Conservation (phyloP, 1,140 invertebrate genomes). For the Acyrthosiphon pisum region DNA sequence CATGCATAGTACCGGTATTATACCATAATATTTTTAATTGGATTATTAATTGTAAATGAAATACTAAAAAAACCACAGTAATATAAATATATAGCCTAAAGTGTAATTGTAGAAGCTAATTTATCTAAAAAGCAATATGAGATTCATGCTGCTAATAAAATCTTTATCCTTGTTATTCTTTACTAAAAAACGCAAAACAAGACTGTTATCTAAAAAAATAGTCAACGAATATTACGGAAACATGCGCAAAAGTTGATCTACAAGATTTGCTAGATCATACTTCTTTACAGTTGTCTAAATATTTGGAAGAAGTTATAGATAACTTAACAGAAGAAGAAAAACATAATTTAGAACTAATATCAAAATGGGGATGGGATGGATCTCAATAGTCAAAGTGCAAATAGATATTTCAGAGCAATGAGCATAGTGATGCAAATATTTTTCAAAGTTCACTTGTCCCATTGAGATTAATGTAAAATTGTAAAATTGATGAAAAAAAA, state of each 20-base stretch:
- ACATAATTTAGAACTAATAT: not conserved
- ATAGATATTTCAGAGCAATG: not conserved
- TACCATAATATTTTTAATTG: no score
- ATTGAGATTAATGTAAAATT: conserved; percentile 3
- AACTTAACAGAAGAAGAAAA: not conserved
- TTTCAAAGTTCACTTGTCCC: conserved; percentile 6
- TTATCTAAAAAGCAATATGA: not conserved
- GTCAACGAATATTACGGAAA: not conserved
- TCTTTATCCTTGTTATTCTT: not conserved
- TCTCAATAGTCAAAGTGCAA: conserved; percentile 9
- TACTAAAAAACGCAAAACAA: not conserved
- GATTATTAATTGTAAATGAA: no score
- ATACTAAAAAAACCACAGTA: no score
- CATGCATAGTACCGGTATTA: no score
- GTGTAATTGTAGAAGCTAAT: conserved; percentile 11
- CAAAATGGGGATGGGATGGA: conserved; percentile 14
- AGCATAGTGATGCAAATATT: conserved; percentile 1
- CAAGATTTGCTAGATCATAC: conserved; percentile 25
- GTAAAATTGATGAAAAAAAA: conserved; percentile 23
- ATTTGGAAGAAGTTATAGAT: conserved; percentile 20
- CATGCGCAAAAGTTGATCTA: not conserved
- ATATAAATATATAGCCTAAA: no score
- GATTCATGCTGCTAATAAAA: conserved; percentile 7
- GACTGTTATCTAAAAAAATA: not conserved
- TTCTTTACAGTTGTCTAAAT: not conserved